A percentile compares a stretch with the other conserved stretches of the same genome.
Conservation (phyloP, 2,888 invertebrate genomes). For the Ypsolopha scabrella region DNA sequence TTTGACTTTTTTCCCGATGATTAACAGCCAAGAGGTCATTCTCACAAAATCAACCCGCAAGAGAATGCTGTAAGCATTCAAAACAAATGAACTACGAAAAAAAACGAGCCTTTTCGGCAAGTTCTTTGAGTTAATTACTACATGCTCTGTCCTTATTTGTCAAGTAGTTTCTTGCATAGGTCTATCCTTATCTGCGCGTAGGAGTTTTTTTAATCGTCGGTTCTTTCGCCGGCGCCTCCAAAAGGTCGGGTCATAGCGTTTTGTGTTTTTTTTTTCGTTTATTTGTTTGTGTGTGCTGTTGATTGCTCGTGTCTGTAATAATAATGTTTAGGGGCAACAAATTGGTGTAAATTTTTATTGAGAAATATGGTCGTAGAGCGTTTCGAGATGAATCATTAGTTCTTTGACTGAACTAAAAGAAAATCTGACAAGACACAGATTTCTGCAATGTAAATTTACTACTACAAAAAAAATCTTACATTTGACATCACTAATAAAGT, state of each 20-base stretch:
- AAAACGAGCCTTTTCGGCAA: conserved; percentile 56
- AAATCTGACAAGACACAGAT: not conserved
- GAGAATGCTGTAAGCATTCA: conserved; percentile 18
- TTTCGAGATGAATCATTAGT: not conserved
- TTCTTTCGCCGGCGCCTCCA: conserved; percentile 45
- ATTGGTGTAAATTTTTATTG: conserved; percentile 66
- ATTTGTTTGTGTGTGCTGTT: conserved; percentile 50
- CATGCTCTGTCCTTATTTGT: conserved; percentile 16
- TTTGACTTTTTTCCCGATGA: no score
- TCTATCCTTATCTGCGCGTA: not conserved
- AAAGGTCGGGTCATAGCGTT: conserved; percentile 61
- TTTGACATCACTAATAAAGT: not conserved
- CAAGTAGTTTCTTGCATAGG: conserved; percentile 2
- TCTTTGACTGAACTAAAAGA: not conserved
- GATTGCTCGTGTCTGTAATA: conserved; percentile 53
- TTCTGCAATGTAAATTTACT: not conserved
- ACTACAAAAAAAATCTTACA: not conserved
- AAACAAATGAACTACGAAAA: conserved; percentile 40
- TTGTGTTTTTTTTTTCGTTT: conserved; percentile 36
- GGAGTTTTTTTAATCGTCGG: conserved; percentile 4
- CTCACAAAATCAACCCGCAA: conserved; percentile 33
- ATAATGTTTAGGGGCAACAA: conserved; percentile 59
- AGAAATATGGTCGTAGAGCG: conserved; percentile 32
- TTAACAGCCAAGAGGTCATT: conserved; percentile 12
- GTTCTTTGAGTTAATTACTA: conserved; percentile 61